Evolutionary conservation across 1,140 invertebrate genomes (phyloP), one percentile per base, ranked within the genome.

Genomic region (Eurosta solidaginis): DNA sequence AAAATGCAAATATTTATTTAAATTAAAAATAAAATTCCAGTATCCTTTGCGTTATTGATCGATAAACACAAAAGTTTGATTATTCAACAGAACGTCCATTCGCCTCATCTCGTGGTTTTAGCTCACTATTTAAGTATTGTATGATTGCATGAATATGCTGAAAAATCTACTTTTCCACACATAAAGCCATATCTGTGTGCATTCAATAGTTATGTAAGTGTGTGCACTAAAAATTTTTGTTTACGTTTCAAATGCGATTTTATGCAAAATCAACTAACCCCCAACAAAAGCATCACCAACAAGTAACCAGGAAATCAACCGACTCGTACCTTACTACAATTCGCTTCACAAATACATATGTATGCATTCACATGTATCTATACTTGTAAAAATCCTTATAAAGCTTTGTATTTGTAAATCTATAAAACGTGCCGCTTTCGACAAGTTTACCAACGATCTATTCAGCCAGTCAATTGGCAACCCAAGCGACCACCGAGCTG

Each of bases 161-260:
- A 68, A 14, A 68, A 42, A 33, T 20, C 20, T 36, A 33, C 7
- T 40, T 17, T 20, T 17, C 12, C 22, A 29, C 27, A 6, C 14
- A 33, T 29, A 33, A n/a, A 33, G 27, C 29, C 29, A 59, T 1
- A 0, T 33, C 29, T 1, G 33, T 2, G n/a, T 59, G 7, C 12
- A 22, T 14, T 5, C 40, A 33, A 22, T 17, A 17, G 12, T n/a
- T 14, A 14, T 52, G 20, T 68, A 20, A 40, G 59, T 42, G 59
- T 36, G 27, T 68, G 33, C 36, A n/a, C 17, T 40, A n/a, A 33
- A 9, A 68, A 68, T 68, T 68, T 68, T 68, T 68, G 59, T 68
- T 68, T 68, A 68, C 59, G 59, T 68, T 68, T 68, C 59, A 68
- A 68, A 68, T 68, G 59, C 59, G 59, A 68, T 68, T 68, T 68